Evolutionary conservation across 2,888 invertebrate genomes (phyloP).

Genomic region (Tetramorium bicarinatum): DNA sequence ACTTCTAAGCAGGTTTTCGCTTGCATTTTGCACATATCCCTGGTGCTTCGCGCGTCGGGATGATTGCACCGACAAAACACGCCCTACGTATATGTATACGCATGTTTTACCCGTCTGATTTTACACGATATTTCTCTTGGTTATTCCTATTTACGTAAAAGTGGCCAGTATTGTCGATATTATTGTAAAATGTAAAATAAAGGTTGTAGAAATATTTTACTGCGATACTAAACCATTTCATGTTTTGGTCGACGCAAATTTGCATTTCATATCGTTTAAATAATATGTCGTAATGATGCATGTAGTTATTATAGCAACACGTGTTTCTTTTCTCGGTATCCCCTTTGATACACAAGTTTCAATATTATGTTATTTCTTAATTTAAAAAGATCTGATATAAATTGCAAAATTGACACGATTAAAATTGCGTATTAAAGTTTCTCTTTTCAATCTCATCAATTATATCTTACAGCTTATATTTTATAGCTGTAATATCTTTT

Average conservation of each 20-base stretch:
- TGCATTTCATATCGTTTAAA: background rate
- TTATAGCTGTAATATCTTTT: background rate
- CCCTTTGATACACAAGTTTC: background rate
- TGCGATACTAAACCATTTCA: background rate
- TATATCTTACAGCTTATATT: background rate
- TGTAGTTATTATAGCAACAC: background rate
- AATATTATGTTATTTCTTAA: background rate
- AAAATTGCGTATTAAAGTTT: background rate
- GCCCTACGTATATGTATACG: background rate
- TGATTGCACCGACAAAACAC: constrained; percentile 36
- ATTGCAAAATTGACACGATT: background rate
- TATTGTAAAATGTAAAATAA: constrained; percentile 34
- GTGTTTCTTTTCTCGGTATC: background rate
- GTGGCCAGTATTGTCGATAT: background rate
- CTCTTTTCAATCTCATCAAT: background rate
- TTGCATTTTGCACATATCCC: constrained; percentile 44
- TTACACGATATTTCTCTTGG: background rate
- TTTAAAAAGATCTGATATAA: background rate
- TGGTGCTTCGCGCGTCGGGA: constrained; percentile 33
- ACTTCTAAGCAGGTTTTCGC: constrained; percentile 56
- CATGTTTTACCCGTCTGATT: constrained; percentile 8
- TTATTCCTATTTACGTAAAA: constrained; percentile 21
- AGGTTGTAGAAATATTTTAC: constrained; percentile 33
- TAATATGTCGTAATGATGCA: background rate
- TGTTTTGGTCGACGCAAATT: background rate